phyloP scores from a whole-genome alignment of 1,140 invertebrate species.

The Alviniconcha marisindica region DNA sequence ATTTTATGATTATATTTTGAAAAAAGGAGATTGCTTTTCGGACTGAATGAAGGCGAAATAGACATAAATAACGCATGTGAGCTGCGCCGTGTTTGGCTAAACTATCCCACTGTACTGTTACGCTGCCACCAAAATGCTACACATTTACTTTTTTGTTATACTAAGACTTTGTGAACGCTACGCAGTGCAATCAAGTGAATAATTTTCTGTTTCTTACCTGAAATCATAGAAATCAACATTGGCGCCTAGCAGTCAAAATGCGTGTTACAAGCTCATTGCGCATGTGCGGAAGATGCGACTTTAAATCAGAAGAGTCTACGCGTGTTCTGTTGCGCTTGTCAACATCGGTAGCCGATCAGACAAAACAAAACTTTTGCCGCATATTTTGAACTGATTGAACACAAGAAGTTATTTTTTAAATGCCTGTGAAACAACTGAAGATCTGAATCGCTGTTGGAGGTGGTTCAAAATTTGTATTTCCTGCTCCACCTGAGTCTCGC shows the following conservation, averaged over 20 bases:
- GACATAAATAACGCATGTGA: no score
- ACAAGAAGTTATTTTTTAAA: not conserved
- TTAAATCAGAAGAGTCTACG: not conserved
- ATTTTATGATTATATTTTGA: no score
- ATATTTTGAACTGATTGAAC: no score
- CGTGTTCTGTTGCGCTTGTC: slow-evolving; percentile 9
- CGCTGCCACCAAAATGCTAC: no score
- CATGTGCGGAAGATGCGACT: slow-evolving; percentile 32
- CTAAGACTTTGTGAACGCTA: no score
- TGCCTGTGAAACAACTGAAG: not conserved
- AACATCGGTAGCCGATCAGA: not conserved
- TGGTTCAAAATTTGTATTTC: not conserved
- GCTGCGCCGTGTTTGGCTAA: no score
- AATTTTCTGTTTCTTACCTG: not conserved
- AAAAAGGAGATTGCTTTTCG: not conserved
- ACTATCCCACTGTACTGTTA: no score
- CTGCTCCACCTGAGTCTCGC: not conserved
- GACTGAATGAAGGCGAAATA: no score
- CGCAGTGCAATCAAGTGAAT: no score
- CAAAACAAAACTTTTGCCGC: no score
- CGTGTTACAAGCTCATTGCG: slow-evolving; percentile 20
- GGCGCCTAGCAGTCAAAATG: slow-evolving; percentile 49
- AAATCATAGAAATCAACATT: slow-evolving; percentile 34
- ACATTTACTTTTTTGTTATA: no score
- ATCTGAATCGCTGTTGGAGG: not conserved